These are phyloP conservation scores for Drosophila cognata DNA, from an alignment of 2,888 invertebrate genomes.

Conservation along the genomic window DNA sequence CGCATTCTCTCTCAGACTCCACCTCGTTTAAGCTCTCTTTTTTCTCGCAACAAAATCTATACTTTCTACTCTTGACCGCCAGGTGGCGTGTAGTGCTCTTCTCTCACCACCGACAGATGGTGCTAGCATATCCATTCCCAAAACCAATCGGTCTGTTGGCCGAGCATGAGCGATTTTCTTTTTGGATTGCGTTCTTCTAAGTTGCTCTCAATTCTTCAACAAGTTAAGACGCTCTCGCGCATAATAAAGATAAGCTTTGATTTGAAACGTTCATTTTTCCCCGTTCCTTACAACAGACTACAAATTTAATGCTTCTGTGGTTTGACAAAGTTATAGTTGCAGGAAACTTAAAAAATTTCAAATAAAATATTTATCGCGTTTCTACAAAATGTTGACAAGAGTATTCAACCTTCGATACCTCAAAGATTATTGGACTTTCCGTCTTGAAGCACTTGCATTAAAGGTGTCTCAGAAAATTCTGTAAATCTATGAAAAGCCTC, in stretches of 20 bases:
- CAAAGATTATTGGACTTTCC: neutral
- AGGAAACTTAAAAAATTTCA: too few species aligned
- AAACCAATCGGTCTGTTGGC: too few species aligned
- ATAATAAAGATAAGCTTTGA: too few species aligned
- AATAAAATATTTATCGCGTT: too few species aligned
- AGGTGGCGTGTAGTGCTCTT: neutral
- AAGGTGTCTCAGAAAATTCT: neutral
- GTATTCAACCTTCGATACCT: neutral
- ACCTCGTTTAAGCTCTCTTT: neutral
- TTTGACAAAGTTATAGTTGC: too few species aligned
- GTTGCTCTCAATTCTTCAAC: neutral
- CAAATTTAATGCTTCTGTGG: too few species aligned
- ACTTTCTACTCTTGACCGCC: neutral
- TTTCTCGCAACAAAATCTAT: neutral
- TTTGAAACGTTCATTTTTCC: too few species aligned
- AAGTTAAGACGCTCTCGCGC: too few species aligned
- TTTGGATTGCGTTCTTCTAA: too few species aligned
- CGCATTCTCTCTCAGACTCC: neutral
- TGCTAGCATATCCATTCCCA: neutral
- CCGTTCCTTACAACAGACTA: too few species aligned
- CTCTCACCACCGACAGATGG: neutral
- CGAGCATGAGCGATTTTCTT: neutral
- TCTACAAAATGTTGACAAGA: too few species aligned
- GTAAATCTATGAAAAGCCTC: constrained; percentile 2
- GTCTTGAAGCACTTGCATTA: neutral